Percentiles rank a stretch among this genome's conserved stretches.
phyloP scores from a whole-genome alignment of 2,888 invertebrate species.

The Epistrophe eligans region DNA sequence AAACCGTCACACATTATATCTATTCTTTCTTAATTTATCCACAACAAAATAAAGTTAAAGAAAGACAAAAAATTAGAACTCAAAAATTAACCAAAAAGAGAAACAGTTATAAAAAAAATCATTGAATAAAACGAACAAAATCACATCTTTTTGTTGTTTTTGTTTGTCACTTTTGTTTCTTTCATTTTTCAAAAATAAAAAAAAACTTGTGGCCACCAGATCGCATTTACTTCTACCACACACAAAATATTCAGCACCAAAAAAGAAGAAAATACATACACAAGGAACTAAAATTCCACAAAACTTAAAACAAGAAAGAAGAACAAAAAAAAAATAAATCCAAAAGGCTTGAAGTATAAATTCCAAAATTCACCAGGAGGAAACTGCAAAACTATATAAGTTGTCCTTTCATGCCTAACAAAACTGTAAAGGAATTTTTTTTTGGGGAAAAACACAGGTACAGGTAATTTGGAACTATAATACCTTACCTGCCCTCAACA shows the following conservation, averaged over 20 bases:
- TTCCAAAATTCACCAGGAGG: constrained; percentile 4
- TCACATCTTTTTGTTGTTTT: not conserved
- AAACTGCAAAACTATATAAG: constrained; percentile 3
- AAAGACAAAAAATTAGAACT: too few species aligned
- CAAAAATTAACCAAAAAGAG: too few species aligned
- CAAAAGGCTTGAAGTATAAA: constrained; percentile 24
- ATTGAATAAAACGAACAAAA: too few species aligned
- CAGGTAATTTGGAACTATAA: constrained; percentile 27
- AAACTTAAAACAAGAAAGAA: constrained; percentile 11
- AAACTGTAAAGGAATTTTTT: constrained; percentile 4
- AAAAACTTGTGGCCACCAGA: constrained; percentile 63
- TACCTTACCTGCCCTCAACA: constrained; percentile 18
- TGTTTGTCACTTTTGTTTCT: not conserved
- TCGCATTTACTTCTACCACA: constrained; percentile 50
- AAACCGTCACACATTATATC: too few species aligned
- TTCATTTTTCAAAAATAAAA: not conserved
- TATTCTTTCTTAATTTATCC: too few species aligned
- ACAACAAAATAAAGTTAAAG: too few species aligned
- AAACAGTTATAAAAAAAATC: too few species aligned
- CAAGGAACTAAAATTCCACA: constrained; percentile 23
- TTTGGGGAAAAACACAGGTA: not conserved
- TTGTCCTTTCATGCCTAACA: constrained; percentile 16
- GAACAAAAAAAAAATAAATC: not conserved
- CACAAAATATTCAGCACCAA: not conserved
- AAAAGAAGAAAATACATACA: not conserved